Base-by-base conservation (phyloP, 2,797 vertebrate species). In the Lagodon rhomboides region DNA sequence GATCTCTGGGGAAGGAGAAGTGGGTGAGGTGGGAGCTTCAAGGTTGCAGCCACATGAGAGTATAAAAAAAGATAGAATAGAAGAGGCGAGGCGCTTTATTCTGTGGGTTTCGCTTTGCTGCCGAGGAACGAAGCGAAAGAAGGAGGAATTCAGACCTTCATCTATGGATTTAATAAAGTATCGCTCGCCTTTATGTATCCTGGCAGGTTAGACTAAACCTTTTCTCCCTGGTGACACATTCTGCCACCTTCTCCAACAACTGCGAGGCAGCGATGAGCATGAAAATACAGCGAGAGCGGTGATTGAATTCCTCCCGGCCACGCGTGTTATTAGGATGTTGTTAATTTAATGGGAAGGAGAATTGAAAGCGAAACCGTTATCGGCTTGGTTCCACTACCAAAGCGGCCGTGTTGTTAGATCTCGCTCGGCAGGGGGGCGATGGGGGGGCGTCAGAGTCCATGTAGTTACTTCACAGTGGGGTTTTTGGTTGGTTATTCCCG, bases 401-500 rank as follows among this genome's bases (percentile, higher is more conserved):
- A 91, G 62, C 82, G 83, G 83, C 76, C 88, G 84, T 90, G 87
- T 71, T 83, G 82, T 87, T 83, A 83, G 89, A 86, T 84, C 68
- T 85, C 55, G 7, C 89, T 68, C 71, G 1, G 81, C 16, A 10
- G 87, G 83, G 34, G 49, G 83, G 60, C 58, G 43, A n/a, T n/a
- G n/a, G n/a, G 44, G 38, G 72, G 51, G 80, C 34, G 2, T 73
- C 70, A 69, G 53, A 47, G 72, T 74, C 58, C 38, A 65, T 78
- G 79, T 50, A 70, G 75, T 87, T 84, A 84, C 69, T 65, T 80
- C 81, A 80, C 85, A 88, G 84, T 49, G 50, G 79, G 85, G 73
- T 41, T 80, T 80, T 84, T 25, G 20, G 55, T 43, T 70, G 27
- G 73, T 53, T 80, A 47, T 18, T 53, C 68, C 73, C 63, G 72